Percentiles rank a stretch among this genome's conserved stretches.
These are phyloP conservation scores for Ifrita kowaldi DNA, from an alignment of 2,113 vertebrate genomes.

Conservation along the genomic window DNA sequence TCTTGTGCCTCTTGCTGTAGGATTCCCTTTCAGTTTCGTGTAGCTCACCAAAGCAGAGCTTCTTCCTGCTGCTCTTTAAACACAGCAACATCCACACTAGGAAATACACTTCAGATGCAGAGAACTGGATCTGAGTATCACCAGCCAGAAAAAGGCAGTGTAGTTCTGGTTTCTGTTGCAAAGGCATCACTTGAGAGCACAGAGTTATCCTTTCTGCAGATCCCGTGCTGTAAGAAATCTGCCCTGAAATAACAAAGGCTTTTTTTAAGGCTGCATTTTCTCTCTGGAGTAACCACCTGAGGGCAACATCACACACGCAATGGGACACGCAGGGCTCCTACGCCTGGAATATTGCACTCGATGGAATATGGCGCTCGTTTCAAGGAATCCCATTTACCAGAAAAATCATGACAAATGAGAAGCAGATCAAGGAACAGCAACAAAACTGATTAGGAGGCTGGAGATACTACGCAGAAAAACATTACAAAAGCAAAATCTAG, in stretches of 20 bases:
- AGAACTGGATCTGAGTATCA: neutral
- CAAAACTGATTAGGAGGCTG: neutral
- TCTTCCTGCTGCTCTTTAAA: neutral
- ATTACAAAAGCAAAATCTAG: constrained; percentile 16
- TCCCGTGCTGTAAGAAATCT: neutral
- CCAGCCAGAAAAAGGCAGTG: neutral
- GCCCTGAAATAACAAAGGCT: neutral
- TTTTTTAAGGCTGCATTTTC: neutral
- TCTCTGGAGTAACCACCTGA: constrained; percentile 45
- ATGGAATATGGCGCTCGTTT: neutral
- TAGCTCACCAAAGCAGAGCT: neutral
- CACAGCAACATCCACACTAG: neutral
- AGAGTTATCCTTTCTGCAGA: neutral
- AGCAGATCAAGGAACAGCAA: neutral
- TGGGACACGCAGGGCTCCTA: neutral
- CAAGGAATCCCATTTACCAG: neutral
- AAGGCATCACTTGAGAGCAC: neutral
- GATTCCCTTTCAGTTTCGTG: neutral
- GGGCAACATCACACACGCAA: constrained; percentile 28
- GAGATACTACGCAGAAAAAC: neutral
- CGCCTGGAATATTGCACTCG: neutral
- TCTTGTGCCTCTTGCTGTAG: neutral
- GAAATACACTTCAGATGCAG: neutral
- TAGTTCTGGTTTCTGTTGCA: neutral
- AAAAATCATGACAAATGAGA: neutral